These are phyloP conservation scores for Monomorium pharaonis DNA, from an alignment of 1,140 invertebrate species.

Conservation along the genomic window DNA sequence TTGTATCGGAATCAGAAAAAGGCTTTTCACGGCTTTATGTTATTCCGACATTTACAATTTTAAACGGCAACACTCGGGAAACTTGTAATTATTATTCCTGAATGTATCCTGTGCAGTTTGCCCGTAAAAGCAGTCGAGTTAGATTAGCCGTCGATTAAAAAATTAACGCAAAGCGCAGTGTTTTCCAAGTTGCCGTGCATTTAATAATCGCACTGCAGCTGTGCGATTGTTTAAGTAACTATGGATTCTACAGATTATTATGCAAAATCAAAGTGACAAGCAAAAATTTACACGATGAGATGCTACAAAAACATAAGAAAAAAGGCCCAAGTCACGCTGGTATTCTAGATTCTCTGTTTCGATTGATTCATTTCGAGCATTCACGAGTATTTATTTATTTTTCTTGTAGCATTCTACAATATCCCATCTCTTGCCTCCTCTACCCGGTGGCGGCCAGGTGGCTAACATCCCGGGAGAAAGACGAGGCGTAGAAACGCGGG, in stretches of 20 bases:
- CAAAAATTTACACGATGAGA: too few relatives aligned
- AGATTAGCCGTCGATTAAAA: background rate
- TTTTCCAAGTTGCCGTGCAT: background rate
- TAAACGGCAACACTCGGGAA: background rate
- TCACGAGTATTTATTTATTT: background rate
- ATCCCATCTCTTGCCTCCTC: background rate
- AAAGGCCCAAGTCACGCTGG: too few relatives aligned
- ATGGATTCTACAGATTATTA: too few relatives aligned
- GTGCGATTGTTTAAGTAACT: too few relatives aligned
- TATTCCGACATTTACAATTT: slow-evolving; percentile 4
- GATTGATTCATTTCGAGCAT: background rate
- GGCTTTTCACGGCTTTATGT: background rate
- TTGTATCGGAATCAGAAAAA: slow-evolving; percentile 38
- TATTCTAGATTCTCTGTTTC: background rate
- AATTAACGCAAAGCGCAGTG: background rate
- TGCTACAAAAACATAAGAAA: too few relatives aligned
- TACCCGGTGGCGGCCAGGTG: slow-evolving; percentile 28
- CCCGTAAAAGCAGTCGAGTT: background rate
- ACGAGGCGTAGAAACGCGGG: background rate
- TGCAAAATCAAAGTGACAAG: too few relatives aligned
- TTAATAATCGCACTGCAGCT: background rate
- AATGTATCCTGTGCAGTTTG: background rate
- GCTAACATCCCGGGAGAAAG: background rate
- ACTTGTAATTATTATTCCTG: slow-evolving; percentile 4
- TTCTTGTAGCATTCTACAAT: background rate